Conservation (phyloP, 2,797 vertebrate genomes). For the Poecilia velifera region DNA sequence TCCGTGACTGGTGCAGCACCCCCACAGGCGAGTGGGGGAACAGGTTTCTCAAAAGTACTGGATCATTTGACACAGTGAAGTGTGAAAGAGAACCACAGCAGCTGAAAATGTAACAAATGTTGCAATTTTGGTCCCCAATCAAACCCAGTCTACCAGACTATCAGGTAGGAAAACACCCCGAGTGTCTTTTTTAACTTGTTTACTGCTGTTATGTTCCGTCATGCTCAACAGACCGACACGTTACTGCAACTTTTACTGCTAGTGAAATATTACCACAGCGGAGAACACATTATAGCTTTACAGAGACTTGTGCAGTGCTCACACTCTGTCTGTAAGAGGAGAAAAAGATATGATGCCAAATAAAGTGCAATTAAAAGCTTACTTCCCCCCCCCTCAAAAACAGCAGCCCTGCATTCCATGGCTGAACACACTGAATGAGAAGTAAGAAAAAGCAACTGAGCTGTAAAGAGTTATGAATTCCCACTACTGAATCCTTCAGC, state of each 20-base stretch:
- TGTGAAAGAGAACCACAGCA: too few species aligned
- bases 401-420: constrained; percentile 58
- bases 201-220: constrained; percentile 25
- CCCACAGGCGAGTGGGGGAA: too few species aligned
- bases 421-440: constrained; percentile 42
- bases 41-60: too few species aligned
- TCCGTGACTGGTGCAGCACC: too few species aligned
- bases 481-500: constrained; percentile 64
- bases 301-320: constrained; percentile 52
- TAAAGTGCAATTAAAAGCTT: constrained; percentile 65
- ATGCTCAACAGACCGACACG: constrained; percentile 25
- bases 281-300: constrained; percentile 16
- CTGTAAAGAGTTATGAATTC: constrained; percentile 20
- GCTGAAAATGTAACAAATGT: too few species aligned
- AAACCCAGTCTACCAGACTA: too few species aligned
- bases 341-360: constrained; percentile 69
- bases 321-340: constrained; percentile 44
- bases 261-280: constrained; percentile 56
- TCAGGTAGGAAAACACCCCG: not conserved
- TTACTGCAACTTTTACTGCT: constrained; percentile 26
- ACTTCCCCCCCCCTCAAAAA: constrained; percentile 23
- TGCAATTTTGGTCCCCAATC: too few species aligned
- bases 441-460: constrained; percentile 40
- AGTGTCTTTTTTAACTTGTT: not conserved
- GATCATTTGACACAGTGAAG: too few species aligned